These are phyloP conservation scores for Crocidura indochinensis DNA, from an alignment of 2,797 vertebrate genomes.

Conservation along the genomic window DNA sequence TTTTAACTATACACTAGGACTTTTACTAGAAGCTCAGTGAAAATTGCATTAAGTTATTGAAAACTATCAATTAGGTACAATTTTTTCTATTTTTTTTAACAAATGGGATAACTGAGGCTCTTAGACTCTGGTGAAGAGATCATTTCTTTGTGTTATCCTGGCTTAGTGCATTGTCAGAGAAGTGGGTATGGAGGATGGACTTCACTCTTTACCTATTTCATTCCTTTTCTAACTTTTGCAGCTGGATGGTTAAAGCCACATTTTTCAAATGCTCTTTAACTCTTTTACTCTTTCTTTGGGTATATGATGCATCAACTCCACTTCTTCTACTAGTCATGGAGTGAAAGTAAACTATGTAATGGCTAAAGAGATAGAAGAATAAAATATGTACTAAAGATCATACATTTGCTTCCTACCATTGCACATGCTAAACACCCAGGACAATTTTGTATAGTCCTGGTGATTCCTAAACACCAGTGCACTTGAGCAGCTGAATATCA, in stretches of 20 bases:
- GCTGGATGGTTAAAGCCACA: background rate
- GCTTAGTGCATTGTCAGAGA: constrained; percentile 11
- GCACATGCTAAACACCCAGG: too few relatives aligned
- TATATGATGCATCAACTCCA: background rate
- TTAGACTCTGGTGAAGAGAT: rapidly evolving
- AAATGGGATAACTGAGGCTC: background rate
- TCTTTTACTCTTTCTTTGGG: background rate
- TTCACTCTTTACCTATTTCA: background rate
- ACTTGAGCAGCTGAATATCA: too few relatives aligned
- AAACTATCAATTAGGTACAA: background rate
- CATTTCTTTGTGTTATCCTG: background rate
- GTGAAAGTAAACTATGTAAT: background rate
- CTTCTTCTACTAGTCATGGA: background rate
- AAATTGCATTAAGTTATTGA: background rate
- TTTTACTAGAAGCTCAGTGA: background rate
- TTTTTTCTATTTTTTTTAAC: background rate
- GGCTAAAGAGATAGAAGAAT: too few relatives aligned
- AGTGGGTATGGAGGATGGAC: background rate
- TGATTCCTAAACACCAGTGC: too few relatives aligned
- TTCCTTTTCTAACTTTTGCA: background rate
- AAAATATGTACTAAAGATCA: too few relatives aligned
- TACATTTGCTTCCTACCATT: too few relatives aligned
- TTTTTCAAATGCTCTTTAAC: background rate
- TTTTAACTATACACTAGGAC: background rate
- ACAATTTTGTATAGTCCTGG: too few relatives aligned